Base-by-base conservation (phyloP, 2,797 vertebrate genomes). In the Eulemur rubriventer region DNA sequence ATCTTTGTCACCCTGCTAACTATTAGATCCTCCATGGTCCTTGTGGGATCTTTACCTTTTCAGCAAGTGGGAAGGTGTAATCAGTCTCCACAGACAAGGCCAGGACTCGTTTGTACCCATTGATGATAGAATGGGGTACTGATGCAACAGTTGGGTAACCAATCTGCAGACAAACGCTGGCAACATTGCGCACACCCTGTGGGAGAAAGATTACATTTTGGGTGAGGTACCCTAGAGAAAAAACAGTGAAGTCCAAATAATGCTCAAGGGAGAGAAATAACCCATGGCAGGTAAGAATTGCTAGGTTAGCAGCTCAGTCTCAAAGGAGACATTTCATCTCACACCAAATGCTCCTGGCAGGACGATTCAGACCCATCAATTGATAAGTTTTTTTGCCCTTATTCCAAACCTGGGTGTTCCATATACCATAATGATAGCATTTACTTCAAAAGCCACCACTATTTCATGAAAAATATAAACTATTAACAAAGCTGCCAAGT, bases 81-180 rank as follows among this genome's bases (percentile, higher is more conserved):
- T 99, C 99, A 0, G 99, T 99, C 97, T 99, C 99, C 98, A 99
- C 99, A 0, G 99, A 99, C 61, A 99, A 98, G 3, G 99, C 99
- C 95, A 99, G 98, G 90, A 99, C 99, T 72, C 99, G 99, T 98
- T 99, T 99, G 98, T 99, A 99, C 41, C 99, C 99, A 7, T 99
- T 99, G 98, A 99, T 98, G 97, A 99, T 92, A 0, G 99, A 99
- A 97, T 99, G 99, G 78, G 99, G 99, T 93, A 99, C 98, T 0
- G 99, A 99, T 0, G 99, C 99, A 2, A 99, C 98, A 85, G 99
- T 99, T 0, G 99, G 99, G 98, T 99, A 99, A 52, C 99, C 99
- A 7, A 99, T 99, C 96, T 99, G 99, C 98, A 99, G 99, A 91
- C 99, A 99, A 33, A 99, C 99, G 0, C 99, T 99, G 96, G 99